Evolutionary conservation across 30 jellyfish, hydroid and myxozoan genomes (phyloP), one percentile per base, ranked within the genome.

Genomic region (Nemopilema nomurai): DNA sequence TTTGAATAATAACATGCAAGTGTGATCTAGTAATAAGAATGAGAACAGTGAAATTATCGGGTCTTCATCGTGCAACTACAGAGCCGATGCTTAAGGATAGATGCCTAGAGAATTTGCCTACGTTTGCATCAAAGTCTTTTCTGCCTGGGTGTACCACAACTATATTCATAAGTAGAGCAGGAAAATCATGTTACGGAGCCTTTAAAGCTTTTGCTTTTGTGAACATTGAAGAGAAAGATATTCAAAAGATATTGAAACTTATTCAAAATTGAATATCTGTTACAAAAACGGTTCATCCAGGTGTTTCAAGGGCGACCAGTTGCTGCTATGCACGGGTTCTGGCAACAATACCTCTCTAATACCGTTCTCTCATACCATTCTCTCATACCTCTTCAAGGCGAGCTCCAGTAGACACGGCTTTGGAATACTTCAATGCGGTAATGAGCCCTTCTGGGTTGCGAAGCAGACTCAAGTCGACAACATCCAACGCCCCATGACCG

Each of bases 401-500:
- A 16, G 65, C 67, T 0, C 85, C 93, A 32, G 26, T 18, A 20
- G 87, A 25, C 49, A 84, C 18, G 0, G 93, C 87, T 33, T 65
- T 66, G 8, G 78, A 79, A 53, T 84, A 84, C 49, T 49, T 31
- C 33, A 84, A n/a, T 17, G 93, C 75, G 4, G 81, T 63, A 3
- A 84, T 66, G 53, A 84, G 76, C 17, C 85, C 93, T 22, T 51
- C 28, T 23, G 93, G 93, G 68, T 84, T 84, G 72, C 64, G 67
- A 49, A 84, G 87, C 49, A 84, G 69, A 49, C 84, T 74, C 66
- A 84, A 31, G 49, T 84, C 93, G 28, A 84, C 79, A 1, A 69
- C 74, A 16, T 84, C 93, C 18, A 74, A 69, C 0, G 51, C 19
- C 16, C 93, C 93, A 53, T 76, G 79, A 0, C 93, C 87, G 49